A percentile compares a stretch with the other conserved stretches of the same genome.
Evolutionary conservation across 2,113 vertebrate genomes (phyloP).

Genomic region (Chelonoidis abingdonii): DNA sequence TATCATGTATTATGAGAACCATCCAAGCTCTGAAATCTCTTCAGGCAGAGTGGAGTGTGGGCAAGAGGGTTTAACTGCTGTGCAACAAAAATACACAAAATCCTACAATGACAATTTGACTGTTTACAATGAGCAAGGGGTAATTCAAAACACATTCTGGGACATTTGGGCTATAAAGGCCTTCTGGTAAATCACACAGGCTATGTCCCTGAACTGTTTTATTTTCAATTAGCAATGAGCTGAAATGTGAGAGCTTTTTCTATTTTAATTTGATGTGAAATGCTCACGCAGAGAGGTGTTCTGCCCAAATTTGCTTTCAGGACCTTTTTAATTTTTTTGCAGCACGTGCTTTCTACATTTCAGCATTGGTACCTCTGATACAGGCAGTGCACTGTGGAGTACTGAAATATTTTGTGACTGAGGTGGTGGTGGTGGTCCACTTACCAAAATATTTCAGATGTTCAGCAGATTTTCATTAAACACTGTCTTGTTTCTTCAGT

Average conservation of each 20-base stretch:
- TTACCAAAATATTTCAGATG: not conserved
- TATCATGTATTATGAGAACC: not conserved
- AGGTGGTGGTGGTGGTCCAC: not conserved
- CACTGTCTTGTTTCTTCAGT: not conserved
- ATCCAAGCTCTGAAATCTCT: not conserved
- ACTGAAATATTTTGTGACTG: not conserved
- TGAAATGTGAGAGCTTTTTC: not conserved
- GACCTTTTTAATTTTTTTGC: not conserved
- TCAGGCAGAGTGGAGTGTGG: not conserved
- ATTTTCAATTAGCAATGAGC: conserved; percentile 33
- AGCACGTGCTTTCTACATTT: not conserved
- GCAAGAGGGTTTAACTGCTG: not conserved
- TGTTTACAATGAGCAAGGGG: not conserved
- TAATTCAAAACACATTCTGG: conserved; percentile 21
- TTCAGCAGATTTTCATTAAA: not conserved
- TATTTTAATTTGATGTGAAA: conserved; percentile 17
- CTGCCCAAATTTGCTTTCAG: not conserved
- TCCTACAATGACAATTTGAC: not conserved
- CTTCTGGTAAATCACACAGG: conserved; percentile 29
- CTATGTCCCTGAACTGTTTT: conserved; percentile 17
- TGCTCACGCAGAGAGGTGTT: not conserved
- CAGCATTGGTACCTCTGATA: not conserved
- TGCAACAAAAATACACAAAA: not conserved
- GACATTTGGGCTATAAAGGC: conserved; percentile 22
- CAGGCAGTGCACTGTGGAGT: not conserved